Evolutionary conservation across 2,113 vertebrate species (phyloP).

Genomic region (Gadus macrocephalus): DNA sequence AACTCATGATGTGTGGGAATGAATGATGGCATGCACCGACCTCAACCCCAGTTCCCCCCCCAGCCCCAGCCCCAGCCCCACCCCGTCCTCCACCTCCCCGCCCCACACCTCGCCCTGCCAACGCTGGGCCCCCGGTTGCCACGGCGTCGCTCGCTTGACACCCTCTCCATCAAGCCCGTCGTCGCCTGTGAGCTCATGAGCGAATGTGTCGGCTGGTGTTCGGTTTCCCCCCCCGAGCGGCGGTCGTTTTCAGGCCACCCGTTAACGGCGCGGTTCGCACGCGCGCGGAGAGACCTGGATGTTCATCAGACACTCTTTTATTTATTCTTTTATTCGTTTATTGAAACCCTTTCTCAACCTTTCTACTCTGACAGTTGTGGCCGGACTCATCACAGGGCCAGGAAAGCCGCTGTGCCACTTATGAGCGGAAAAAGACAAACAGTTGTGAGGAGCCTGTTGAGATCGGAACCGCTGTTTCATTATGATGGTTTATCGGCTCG

Average conservation of each 20-base stretch:
- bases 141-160: constrained; percentile 10
- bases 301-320: constrained; percentile 27
- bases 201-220: not conserved
- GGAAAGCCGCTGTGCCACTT: constrained; percentile 77
- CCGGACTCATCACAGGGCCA: constrained; percentile 74
- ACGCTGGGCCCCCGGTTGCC: too few relatives aligned
- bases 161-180: constrained; percentile 23
- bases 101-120: too few relatives aligned
- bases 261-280: constrained; percentile 22
- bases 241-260: constrained; percentile 50
- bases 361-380: constrained; percentile 81
- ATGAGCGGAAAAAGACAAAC: constrained; percentile 92
- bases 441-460: constrained; percentile 78
- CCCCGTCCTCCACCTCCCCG: not conserved
- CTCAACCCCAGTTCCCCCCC: constrained; percentile 37
- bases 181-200: constrained; percentile 47
- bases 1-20: constrained; percentile 48
- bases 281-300: too few relatives aligned
- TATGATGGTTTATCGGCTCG: constrained; percentile 81
- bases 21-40: constrained; percentile 40
- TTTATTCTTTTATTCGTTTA: constrained; percentile 23
- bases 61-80: not conserved
- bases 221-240: constrained; percentile 28
- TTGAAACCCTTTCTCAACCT: constrained; percentile 75
- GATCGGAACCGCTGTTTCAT: constrained; percentile 82